phyloP scores from a whole-genome alignment of 2,888 invertebrate species.

The Drosophila pseudotalamancana region DNA sequence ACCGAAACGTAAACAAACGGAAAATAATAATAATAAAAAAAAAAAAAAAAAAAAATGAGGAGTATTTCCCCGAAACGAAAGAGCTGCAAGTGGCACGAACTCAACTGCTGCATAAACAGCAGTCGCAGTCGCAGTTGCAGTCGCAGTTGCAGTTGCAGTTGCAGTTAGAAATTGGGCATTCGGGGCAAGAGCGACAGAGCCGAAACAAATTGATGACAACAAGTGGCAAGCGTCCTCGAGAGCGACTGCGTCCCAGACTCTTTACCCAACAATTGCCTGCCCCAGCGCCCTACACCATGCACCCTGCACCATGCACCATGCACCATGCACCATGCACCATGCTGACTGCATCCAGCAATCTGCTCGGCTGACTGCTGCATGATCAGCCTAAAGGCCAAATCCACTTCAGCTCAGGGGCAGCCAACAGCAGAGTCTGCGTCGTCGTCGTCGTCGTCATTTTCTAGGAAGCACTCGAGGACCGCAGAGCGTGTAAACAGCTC shows the following conservation, averaged over 20 bases:
- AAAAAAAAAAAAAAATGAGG: constrained; percentile 27
- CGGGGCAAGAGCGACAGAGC: constrained; percentile 33
- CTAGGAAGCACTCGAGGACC: constrained; percentile 72
- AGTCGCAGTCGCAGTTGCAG: constrained; percentile 5
- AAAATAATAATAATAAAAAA: background rate
- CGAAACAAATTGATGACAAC: constrained; percentile 76
- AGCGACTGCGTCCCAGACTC: constrained; percentile 22
- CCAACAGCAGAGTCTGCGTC: constrained; percentile 41
- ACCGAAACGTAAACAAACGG: constrained; percentile 59
- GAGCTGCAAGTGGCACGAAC: constrained; percentile 57
- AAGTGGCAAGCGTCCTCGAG: constrained; percentile 70
- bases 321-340: too few relatives aligned
- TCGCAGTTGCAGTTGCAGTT: background rate
- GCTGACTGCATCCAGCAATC: constrained; percentile 42
- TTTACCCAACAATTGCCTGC: constrained; percentile 37
- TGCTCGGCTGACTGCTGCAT: constrained; percentile 43
- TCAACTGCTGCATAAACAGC: constrained; percentile 55
- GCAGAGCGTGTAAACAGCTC: constrained; percentile 70
- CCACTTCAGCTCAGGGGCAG: constrained; percentile 57
- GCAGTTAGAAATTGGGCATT: constrained; percentile 2
- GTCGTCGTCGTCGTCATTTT: constrained; percentile 68
- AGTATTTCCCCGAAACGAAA: constrained; percentile 59
- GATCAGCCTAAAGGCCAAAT: constrained; percentile 72
- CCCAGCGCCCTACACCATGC: too few relatives aligned
- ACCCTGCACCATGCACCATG: too few relatives aligned